phyloP scores from a whole-genome alignment of 2,797 vertebrate genomes.

The Neopelma chrysocephalum region DNA sequence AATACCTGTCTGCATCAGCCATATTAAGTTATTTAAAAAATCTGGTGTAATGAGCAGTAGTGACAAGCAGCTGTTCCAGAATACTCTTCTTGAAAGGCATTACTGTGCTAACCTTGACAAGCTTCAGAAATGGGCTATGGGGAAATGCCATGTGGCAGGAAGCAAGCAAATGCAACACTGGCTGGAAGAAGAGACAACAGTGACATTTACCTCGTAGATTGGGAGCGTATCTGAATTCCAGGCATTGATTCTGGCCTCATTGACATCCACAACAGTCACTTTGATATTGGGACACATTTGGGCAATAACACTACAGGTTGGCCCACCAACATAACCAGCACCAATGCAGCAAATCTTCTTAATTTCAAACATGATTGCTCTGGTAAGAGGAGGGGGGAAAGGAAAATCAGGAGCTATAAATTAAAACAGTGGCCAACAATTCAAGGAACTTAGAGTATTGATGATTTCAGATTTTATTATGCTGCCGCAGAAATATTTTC shows the following conservation, averaged over 20 bases:
- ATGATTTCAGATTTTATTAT: not conserved
- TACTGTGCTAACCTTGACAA: not conserved
- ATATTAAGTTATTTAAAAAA: not conserved
- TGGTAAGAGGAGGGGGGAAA: not conserved
- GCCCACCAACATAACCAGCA: conserved; percentile 96
- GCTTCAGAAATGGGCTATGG: not conserved
- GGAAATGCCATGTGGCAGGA: too few relatives aligned
- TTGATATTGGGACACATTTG: conserved; percentile 92
- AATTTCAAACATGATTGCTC: conserved; percentile 89
- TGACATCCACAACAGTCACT: conserved; percentile 95
- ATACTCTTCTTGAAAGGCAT: not conserved
- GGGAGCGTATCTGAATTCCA: conserved; percentile 96
- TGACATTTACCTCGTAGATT: conserved; percentile 91
- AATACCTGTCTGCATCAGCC: not conserved
- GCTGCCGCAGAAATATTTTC: not conserved
- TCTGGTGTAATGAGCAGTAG: not conserved
- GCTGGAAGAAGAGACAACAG: not conserved
- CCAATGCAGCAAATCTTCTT: conserved; percentile 98
- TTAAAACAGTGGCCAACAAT: not conserved
- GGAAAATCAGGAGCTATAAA: not conserved
- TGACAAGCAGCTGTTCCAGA: not conserved
- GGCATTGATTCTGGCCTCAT: conserved; percentile 92
- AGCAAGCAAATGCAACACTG: not conserved
- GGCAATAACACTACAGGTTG: conserved; percentile 96
- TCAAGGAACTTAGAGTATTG: not conserved